phyloP scores from a whole-genome alignment of 2,113 vertebrate genomes.

The Thermophis baileyi region DNA sequence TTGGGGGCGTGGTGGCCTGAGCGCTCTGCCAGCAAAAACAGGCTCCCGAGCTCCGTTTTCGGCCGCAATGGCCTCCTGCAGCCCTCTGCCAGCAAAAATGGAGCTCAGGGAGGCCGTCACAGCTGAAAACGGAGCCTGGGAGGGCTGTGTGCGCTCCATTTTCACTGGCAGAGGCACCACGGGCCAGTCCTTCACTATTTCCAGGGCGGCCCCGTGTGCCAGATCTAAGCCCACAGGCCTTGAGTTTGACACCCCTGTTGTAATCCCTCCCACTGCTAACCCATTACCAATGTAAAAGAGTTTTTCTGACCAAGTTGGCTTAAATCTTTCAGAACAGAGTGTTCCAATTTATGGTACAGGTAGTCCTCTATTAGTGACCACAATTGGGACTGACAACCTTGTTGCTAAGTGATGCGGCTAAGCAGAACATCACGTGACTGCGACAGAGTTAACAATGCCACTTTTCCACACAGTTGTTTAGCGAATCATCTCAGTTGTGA shows the following conservation, averaged over 20 bases:
- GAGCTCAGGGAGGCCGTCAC: too few species aligned
- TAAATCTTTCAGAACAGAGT: neutral
- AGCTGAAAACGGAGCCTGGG: too few species aligned
- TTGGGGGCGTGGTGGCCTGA: too few species aligned
- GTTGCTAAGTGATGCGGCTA: neutral
- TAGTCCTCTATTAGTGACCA: neutral
- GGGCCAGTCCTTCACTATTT: too few species aligned
- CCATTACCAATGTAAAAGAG: neutral
- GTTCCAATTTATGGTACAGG: neutral
- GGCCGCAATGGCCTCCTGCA: too few species aligned
- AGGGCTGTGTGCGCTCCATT: too few species aligned
- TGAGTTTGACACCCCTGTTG: neutral
- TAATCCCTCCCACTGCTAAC: neutral
- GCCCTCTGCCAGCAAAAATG: too few species aligned
- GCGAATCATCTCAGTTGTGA: neutral
- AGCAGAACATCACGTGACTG: neutral
- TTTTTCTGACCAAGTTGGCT: neutral
- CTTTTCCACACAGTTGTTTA: neutral
- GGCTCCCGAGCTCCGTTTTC: too few species aligned
- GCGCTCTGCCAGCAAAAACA: too few species aligned
- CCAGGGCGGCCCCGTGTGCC: too few species aligned
- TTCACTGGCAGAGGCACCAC: too few species aligned
- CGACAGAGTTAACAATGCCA: neutral
- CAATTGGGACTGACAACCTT: neutral
- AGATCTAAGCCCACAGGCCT: too few species aligned